These are phyloP conservation scores for Picathartes gymnocephalus DNA, from an alignment of 2,113 vertebrate species.

Conservation along the genomic window DNA sequence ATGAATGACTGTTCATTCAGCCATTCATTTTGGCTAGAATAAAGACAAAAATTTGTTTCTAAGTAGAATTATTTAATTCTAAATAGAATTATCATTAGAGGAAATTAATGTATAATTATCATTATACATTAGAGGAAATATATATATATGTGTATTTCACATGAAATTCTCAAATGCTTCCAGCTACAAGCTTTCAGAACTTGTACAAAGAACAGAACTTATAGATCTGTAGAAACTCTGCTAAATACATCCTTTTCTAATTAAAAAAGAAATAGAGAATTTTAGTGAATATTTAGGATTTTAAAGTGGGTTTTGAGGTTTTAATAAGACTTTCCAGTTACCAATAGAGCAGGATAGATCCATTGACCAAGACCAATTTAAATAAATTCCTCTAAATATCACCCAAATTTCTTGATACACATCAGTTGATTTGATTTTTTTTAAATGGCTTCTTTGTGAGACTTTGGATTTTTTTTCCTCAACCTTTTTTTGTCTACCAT, in stretches of 20 bases:
- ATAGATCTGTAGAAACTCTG: neutral
- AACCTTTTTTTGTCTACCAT: neutral
- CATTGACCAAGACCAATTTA: neutral
- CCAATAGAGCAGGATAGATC: neutral
- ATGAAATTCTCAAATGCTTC: neutral
- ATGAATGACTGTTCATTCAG: neutral
- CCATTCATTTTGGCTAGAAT: neutral
- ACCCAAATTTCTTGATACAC: neutral
- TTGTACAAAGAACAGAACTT: neutral
- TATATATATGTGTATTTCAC: neutral
- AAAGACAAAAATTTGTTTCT: neutral
- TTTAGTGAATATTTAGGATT: neutral
- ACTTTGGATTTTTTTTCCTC: neutral
- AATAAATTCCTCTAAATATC: neutral
- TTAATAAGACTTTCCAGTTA: neutral
- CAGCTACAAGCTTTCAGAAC: neutral
- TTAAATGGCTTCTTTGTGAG: neutral
- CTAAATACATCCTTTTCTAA: neutral
- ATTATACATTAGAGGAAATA: too few relatives aligned
- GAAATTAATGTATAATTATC: too few relatives aligned
- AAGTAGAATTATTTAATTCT: neutral
- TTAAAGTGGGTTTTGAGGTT: neutral
- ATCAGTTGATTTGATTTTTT: neutral
- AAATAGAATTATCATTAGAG: neutral
- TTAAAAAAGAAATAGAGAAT: neutral